Evolutionary conservation across 2,888 invertebrate species (phyloP), one percentile per base, ranked within the genome.

Genomic region (Metallyticus violacea): DNA sequence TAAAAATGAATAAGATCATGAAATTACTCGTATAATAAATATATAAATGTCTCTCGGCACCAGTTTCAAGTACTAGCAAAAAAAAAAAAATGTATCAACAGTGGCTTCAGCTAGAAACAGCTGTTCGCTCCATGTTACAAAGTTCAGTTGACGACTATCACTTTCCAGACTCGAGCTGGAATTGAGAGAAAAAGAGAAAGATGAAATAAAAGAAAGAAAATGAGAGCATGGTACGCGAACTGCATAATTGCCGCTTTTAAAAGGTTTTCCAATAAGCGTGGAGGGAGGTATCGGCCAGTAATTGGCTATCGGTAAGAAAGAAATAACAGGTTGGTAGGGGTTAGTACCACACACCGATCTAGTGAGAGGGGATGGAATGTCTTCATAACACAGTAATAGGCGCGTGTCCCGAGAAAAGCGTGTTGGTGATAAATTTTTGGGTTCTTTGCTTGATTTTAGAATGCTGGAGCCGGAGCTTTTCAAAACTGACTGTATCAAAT

Each of bases 261-360:
- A 86, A 81, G 86, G 77, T 79, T 78, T 62, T 79, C 80, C 85
- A 78, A 77, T 85, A 85, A 85, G 85, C 40, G 15, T 62, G 40
- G 40, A 62, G 40, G 40, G 40, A 15, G 86, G 79, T 62, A 81
- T 81, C 81, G 81, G 25, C 62, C 76, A 82, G 77, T 87, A 87
- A 87, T 87, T 87, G 85, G 87, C 25, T 87, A 85, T 87, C 82
- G 87, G 87, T 22, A 85, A 30, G 81, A 81, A 82, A 85, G 30
- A 87, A 86, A 86, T 87, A 86, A 86, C 84, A 87, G 87, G 85
- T 80, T 86, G 29, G 15, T 62, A 62, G 40, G 40, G 40, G 40
- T 62, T 62, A 62, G 40, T 62, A 62, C 40, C 40, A 62, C 40
- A 62, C 40, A 62, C 40, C 40, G 15, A 62, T 62, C 2, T 62